A percentile compares a stretch with the other conserved stretches of the same genome.
These are phyloP conservation scores for Mola mola DNA, from an alignment of 2,113 vertebrate species.

Conservation along the genomic window DNA sequence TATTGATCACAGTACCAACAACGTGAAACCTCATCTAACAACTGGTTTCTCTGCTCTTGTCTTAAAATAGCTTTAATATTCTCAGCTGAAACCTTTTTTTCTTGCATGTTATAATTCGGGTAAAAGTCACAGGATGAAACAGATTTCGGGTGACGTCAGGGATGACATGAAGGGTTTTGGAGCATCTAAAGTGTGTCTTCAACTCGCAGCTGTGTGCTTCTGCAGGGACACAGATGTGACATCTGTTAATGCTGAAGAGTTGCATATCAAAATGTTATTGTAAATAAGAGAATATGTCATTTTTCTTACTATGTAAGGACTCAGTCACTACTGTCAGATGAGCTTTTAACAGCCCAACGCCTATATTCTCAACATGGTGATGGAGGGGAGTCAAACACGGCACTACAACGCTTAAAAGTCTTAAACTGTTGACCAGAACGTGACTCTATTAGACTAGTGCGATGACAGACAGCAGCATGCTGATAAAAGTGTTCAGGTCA, in stretches of 20 bases:
- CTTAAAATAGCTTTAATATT: neutral
- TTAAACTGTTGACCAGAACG: constrained; percentile 28
- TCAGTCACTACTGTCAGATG: neutral
- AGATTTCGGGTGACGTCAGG: neutral
- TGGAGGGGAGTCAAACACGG: no score
- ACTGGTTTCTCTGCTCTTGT: no score
- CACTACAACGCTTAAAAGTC: neutral
- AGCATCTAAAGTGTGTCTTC: constrained; percentile 26
- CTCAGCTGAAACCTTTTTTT: neutral
- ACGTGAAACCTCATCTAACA: no score
- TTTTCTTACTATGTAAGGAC: neutral
- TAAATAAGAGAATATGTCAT: neutral
- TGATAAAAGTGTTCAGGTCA: constrained; percentile 32
- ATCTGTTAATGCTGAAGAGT: constrained; percentile 18
- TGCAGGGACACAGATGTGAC: neutral
- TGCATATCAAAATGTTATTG: constrained; percentile 24
- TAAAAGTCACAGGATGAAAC: no score
- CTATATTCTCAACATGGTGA: no score
- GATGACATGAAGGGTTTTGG: constrained; percentile 6
- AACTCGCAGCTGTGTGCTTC: constrained; percentile 11
- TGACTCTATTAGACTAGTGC: constrained; percentile 4
- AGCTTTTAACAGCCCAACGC: constrained; percentile 11
- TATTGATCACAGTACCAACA: no score
- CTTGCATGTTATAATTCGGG: no score
- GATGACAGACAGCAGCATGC: constrained; percentile 34